A percentile compares a stretch with the other conserved stretches of the same genome.
Conservation (phyloP, 2,888 invertebrate genomes). For the Brachyopa scutellaris region DNA sequence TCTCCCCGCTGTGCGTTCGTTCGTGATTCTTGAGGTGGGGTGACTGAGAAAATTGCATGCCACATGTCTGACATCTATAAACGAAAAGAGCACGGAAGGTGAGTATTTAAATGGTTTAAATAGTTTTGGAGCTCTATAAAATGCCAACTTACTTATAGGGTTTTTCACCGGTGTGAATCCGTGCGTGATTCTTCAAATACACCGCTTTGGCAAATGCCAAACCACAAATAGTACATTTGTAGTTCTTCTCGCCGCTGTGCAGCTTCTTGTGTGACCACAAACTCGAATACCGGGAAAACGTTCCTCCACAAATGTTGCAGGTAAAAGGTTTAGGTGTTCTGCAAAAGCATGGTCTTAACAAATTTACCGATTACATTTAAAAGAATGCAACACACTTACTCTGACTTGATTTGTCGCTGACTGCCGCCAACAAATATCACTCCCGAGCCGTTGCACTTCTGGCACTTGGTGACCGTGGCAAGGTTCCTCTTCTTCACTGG, state of each 20-base stretch:
- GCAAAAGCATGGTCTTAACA: slow-evolving; percentile 58
- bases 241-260: slow-evolving; percentile 91
- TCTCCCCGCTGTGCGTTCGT: slow-evolving; percentile 93
- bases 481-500: slow-evolving; percentile 92
- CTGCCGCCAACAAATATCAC: slow-evolving; percentile 84
- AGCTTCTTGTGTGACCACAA: slow-evolving; percentile 94
- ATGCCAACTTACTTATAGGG: slow-evolving; percentile 88
- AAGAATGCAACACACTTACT: slow-evolving; percentile 76
- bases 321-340: slow-evolving; percentile 91
- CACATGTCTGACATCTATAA: slow-evolving; percentile 93
- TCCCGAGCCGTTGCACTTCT: slow-evolving; percentile 94
- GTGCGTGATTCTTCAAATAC: slow-evolving; percentile 93
- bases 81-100: too few relatives aligned
- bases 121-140: neutral
- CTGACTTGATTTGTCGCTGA: slow-evolving; percentile 77
- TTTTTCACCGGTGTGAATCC: slow-evolving; percentile 93
- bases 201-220: slow-evolving; percentile 94
- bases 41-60: slow-evolving; percentile 95
- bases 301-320: slow-evolving; percentile 93
- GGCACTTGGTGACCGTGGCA: slow-evolving; percentile 91
- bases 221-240: slow-evolving; percentile 94
- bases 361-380: neutral
- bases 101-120: neutral
- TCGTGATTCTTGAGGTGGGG: slow-evolving; percentile 95
- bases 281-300: slow-evolving; percentile 92